Evolutionary conservation across 2,113 vertebrate genomes (phyloP).

Genomic region (Pandion haliaetus): DNA sequence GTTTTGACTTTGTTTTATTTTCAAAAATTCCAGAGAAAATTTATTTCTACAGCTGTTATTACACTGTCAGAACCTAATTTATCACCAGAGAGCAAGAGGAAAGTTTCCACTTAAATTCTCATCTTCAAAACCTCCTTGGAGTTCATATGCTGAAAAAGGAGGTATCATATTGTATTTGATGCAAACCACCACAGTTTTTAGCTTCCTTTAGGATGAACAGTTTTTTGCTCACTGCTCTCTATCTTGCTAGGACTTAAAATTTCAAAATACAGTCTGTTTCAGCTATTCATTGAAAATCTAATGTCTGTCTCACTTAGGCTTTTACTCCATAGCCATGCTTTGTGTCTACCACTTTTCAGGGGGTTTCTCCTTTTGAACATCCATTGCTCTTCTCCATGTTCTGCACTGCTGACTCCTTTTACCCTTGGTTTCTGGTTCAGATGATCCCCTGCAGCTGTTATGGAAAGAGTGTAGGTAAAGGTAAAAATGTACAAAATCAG

Average conservation of each 20-base stretch:
- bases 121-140: background rate
- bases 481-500: background rate
- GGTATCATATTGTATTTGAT: background rate
- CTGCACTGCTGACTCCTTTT: background rate
- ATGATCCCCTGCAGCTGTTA: background rate
- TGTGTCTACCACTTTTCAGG: background rate
- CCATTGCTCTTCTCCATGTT: background rate
- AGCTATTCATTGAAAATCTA: background rate
- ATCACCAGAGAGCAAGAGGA: background rate
- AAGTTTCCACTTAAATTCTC: background rate
- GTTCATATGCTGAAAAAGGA: background rate
- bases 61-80: background rate
- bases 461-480: background rate
- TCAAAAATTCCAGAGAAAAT: background rate
- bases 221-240: background rate
- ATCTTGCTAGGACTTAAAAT: background rate
- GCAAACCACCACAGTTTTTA: background rate
- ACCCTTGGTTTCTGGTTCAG: background rate
- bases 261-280: background rate
- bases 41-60: background rate
- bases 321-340: fast-evolving
- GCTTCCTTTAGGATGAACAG: background rate
- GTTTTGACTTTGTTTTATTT: background rate
- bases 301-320: background rate
- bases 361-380: background rate